Percentiles rank a stretch among this genome's conserved stretches.
phyloP scores from a whole-genome alignment of 2,113 vertebrate species.

The Sinocyclocheilus anophthalmus region DNA sequence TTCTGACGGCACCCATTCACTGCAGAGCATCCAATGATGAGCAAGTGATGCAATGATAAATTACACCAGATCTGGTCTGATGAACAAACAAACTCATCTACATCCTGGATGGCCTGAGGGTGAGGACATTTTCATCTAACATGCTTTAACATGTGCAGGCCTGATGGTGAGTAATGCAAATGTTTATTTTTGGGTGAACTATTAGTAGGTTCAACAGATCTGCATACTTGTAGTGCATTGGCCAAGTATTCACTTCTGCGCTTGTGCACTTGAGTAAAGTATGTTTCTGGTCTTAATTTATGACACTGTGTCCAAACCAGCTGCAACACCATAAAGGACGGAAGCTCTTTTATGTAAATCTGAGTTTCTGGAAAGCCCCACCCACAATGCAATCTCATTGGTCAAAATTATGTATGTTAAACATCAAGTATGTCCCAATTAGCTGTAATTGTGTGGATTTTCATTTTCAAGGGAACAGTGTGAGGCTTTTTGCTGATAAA shows the following conservation, averaged over 20 bases:
- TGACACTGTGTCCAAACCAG: conserved; percentile 7
- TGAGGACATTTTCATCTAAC: no score
- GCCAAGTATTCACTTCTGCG: background rate
- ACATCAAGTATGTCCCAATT: background rate
- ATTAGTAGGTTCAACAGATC: background rate
- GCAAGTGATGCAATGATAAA: no score
- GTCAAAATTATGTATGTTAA: background rate
- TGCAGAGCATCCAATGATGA: no score
- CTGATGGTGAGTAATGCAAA: no score
- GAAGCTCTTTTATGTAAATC: background rate
- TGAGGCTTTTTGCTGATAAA: background rate
- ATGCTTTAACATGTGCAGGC: no score
- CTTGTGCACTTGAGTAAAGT: background rate
- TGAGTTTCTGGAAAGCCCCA: background rate
- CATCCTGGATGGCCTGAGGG: no score
- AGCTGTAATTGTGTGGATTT: background rate
- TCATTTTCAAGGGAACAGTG: background rate
- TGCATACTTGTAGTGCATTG: background rate
- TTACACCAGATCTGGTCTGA: no score
- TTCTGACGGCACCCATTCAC: no score
- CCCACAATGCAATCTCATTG: background rate
- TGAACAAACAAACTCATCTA: no score
- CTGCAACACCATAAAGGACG: background rate
- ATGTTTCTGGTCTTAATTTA: background rate
- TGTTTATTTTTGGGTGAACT: no score